Conservation (phyloP, 2,888 invertebrate genomes). For the Parthenolecanium corni region DNA sequence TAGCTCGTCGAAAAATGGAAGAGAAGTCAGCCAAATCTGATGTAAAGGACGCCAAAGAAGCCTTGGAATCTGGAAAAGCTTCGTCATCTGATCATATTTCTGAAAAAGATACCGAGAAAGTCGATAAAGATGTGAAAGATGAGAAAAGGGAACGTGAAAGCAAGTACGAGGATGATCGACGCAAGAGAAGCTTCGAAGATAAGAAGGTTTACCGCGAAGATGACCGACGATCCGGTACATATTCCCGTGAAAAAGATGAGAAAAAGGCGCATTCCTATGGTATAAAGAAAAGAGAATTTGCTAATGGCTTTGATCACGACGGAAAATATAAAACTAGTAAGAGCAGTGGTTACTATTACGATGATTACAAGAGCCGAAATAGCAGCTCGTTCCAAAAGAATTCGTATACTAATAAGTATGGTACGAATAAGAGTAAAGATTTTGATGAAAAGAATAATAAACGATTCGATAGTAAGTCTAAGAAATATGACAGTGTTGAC, state of each 20-base stretch:
- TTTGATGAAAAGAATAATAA: slow-evolving; percentile 6
- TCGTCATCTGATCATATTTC: background rate
- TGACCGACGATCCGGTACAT: slow-evolving; percentile 3
- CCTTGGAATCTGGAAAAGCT: background rate
- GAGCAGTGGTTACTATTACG: slow-evolving; percentile 3
- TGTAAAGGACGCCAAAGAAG: slow-evolving; percentile 13
- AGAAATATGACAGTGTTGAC: slow-evolving; percentile 1
- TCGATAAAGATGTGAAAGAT: background rate
- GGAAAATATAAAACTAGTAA: slow-evolving; percentile 10
- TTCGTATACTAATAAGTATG: background rate
- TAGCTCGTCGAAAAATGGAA: slow-evolving; percentile 16
- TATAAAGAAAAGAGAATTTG: slow-evolving; percentile 8
- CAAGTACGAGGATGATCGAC: background rate
- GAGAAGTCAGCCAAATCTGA: slow-evolving; percentile 5
- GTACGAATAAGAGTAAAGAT: slow-evolving; percentile 1
- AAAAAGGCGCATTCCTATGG: slow-evolving; percentile 2
- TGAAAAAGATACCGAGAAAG: background rate
- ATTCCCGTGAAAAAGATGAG: slow-evolving; percentile 14
- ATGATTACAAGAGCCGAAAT: slow-evolving; percentile 9
- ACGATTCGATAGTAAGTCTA: slow-evolving; percentile 16
- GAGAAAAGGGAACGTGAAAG: background rate
- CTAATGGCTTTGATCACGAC: slow-evolving; percentile 10
- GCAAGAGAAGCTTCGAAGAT: slow-evolving; percentile 3
- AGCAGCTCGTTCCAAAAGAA: slow-evolving; percentile 10
- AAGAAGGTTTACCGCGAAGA: slow-evolving; percentile 6